These are phyloP conservation scores for Poeciliopsis gracilis DNA, from an alignment of 2,797 vertebrate species.

Conservation along the genomic window DNA sequence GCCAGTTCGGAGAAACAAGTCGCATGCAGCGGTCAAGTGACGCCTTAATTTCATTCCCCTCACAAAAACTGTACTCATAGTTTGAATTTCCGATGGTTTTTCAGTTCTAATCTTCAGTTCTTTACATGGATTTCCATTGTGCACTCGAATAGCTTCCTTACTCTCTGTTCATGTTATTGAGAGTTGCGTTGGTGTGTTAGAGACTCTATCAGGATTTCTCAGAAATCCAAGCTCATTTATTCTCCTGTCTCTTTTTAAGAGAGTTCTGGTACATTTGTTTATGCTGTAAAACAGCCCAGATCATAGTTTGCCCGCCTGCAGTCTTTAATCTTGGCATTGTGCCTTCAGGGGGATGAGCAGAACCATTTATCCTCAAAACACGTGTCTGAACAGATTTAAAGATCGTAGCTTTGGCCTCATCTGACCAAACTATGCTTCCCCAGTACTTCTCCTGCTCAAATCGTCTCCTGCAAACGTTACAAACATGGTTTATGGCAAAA, in stretches of 20 bases:
- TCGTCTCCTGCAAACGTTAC: not conserved
- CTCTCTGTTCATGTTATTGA: not conserved
- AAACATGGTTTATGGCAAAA: not conserved
- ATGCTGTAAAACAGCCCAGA: not conserved
- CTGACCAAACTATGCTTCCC: not conserved
- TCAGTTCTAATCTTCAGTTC: not conserved
- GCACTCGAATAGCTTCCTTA: not conserved
- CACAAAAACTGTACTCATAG: not conserved
- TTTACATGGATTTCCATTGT: not conserved
- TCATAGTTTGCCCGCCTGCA: not conserved
- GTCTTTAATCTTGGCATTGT: not conserved
- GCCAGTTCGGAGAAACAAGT: not conserved
- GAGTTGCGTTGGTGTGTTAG: not conserved
- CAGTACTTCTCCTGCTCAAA: not conserved
- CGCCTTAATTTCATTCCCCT: not conserved
- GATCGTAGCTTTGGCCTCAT: not conserved
- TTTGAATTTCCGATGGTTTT: not conserved
- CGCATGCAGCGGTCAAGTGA: not conserved
- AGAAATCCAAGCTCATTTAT: not conserved
- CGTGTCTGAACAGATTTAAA: not conserved
- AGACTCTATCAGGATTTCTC: not conserved
- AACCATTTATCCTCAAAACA: not conserved
- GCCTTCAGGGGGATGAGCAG: not conserved
- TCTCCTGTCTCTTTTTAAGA: not conserved
- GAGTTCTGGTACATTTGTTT: not conserved